Conservation (phyloP, 2,797 vertebrate species). For the Diceros bicornis region DNA sequence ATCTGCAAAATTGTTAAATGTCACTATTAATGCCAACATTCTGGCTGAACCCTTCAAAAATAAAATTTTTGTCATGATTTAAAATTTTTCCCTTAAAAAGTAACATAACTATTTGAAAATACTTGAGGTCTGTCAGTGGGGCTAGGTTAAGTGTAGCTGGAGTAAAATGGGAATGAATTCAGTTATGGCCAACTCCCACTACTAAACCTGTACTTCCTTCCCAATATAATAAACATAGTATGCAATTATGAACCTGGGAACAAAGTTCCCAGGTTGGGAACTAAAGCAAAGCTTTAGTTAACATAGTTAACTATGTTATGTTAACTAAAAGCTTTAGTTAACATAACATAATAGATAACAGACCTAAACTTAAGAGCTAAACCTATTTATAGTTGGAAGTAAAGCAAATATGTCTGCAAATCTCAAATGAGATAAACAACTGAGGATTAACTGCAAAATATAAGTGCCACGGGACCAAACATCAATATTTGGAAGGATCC, state of each 20-base stretch:
- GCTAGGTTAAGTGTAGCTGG: background rate
- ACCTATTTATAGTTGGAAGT: slow-evolving; percentile 51
- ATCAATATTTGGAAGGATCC: slow-evolving; percentile 39
- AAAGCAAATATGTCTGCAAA: slow-evolving; percentile 59
- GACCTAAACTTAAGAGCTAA: too few species aligned
- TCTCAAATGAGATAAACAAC: slow-evolving; percentile 42
- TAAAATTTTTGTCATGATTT: slow-evolving; percentile 34
- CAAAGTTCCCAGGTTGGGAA: slow-evolving; percentile 67
- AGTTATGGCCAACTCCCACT: background rate
- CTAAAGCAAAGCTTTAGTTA: too few species aligned
- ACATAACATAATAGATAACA: too few species aligned
- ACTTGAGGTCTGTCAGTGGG: background rate
- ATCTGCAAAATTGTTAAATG: background rate
- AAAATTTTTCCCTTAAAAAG: slow-evolving; percentile 8
- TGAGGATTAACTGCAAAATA: slow-evolving; percentile 37
- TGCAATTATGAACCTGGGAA: slow-evolving; percentile 51
- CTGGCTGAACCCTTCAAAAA: background rate
- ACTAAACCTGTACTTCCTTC: slow-evolving; percentile 45
- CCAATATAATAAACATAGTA: slow-evolving; percentile 42
- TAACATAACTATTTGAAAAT: slow-evolving; percentile 34
- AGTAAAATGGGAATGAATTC: slow-evolving; percentile 37
- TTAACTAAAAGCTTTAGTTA: too few species aligned
- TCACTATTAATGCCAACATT: background rate
- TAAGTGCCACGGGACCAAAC: background rate
- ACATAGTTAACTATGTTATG: too few species aligned